A percentile compares a stretch with the other conserved stretches of the same genome.
Conservation (phyloP, 2,113 vertebrate species). For the Cyphomyrus plagiostoma region DNA sequence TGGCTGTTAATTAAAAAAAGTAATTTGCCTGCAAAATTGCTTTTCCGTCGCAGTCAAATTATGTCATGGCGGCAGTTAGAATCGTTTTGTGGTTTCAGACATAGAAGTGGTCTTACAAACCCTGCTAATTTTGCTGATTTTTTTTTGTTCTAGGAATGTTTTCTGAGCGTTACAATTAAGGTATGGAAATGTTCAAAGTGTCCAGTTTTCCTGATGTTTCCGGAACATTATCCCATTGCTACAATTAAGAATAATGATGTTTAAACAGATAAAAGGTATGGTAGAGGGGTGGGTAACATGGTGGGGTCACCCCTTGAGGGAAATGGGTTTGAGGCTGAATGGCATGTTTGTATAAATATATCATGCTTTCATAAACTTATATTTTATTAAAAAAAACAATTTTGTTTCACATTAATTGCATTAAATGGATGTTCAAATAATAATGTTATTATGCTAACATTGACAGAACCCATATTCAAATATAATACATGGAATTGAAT, state of each 20-base stretch:
- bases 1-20: slow-evolving; percentile 11
- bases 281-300: background rate
- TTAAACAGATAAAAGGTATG: background rate
- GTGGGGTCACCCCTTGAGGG: background rate
- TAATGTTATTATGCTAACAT: background rate
- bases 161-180: background rate
- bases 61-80: background rate
- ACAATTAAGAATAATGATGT: background rate
- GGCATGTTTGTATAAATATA: background rate
- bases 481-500: background rate
- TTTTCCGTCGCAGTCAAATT: background rate
- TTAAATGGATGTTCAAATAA: background rate
- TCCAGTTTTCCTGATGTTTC: background rate
- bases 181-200: background rate
- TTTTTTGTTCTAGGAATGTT: background rate
- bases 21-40: background rate
- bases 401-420: background rate
- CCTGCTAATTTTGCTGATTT: background rate
- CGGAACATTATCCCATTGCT: background rate
- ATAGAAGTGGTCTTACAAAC: background rate
- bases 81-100: background rate
- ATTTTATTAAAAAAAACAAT: background rate
- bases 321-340: background rate
- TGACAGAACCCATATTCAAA: background rate
- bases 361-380: background rate